Base-by-base conservation (phyloP, 2,888 invertebrate genomes). In the Drosophila peninsularis region DNA sequence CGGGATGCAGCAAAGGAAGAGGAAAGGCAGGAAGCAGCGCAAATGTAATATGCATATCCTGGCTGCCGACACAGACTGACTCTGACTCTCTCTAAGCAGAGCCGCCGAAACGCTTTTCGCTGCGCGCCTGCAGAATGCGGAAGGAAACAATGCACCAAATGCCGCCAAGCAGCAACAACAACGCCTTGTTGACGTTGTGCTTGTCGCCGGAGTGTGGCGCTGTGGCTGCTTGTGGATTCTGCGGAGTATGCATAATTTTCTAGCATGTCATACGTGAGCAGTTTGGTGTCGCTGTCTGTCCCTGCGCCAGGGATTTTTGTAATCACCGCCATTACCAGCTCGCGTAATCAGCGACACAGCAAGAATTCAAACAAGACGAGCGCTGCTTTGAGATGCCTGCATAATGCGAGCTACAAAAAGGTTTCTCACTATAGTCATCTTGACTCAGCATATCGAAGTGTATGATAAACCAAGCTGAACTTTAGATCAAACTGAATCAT, bases 141-240 rank as follows among this genome's bases (percentile, higher is more conserved):
- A 84, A 84, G 83, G 83, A 84, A 85, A 82, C 82, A 84, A 84
- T 84, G 85, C 88, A 81, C 84, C 84, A 84, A 83, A 78, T 81
- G 84, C 69, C 76, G 87, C 63, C 70, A 60, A 68, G 58, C 64
- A 65, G 49, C 54, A 44, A 37, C n/a, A 21, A 21, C 21, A 42
- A n/a, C 11, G 6, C 56, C 11, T n/a, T 10, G 32, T 42, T 32
- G 52, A 32, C 32, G 42, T 55, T 66, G 62, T 45, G 62, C 45
- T 57, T 57, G 74, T 42, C 10, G 30, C 10, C 30, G 30, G 27
- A 30, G 9, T 30, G 52, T 64, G 21, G 7, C 64, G 60, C 62
- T 60, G 49, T 39, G 30, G 62, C 30, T 49, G 57, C 50, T 47
- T 65, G 52, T 60, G 63, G 61, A 72, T 70, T 75, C 70, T 85